Base-by-base conservation (phyloP, 1,140 invertebrate genomes). In the Cotesia vestalis region DNA sequence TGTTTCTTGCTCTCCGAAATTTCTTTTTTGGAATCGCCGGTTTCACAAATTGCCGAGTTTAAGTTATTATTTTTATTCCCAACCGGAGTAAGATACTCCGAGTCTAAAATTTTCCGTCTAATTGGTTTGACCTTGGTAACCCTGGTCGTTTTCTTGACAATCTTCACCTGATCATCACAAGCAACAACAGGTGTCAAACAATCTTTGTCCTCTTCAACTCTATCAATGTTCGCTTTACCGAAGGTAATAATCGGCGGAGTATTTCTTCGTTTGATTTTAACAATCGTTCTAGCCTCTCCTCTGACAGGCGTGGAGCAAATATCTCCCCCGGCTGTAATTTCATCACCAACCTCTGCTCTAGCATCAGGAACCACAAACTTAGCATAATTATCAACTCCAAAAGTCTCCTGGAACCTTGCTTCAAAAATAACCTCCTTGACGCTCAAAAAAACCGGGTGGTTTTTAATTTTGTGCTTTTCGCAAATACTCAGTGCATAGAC, bases 381-480 rank as follows among this genome's bases (percentile, higher is more conserved):
- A 17, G 17, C 5, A 17, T 38, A 52, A n/a, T 11, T 14, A 38
- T 57, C 53, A 2, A 46, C 53, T 4, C 3, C 3, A 20, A 66
- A 66, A 38, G 66, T 40, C 9, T 17, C 51, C 17, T 71, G 9
- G 35, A 72, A 75, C 14, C 60, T 59, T 2, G 63, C 71, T 55
- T 77, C 68, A 20, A 72, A 61, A 8, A 73, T 20, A 17, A 73
- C 8, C 35, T 75, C 69, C 35, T 70, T 78, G 36, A 61, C 76
- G 6, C 63, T 66, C 4, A 78, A 52, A 9, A 78, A 84, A 38
- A 82, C 74, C 0, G 79, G 79, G 71, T 83, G 82, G 60, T 76
- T 76, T 14, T 76, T 34, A 8, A 85, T 68, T 69, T 78, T 73
- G 40, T 80, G 77, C 8, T 62, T 68, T 0, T 73, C 52, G 38